These are phyloP conservation scores for Acrobasis consociella DNA, from an alignment of 2,888 invertebrate genomes.

Conservation along the genomic window DNA sequence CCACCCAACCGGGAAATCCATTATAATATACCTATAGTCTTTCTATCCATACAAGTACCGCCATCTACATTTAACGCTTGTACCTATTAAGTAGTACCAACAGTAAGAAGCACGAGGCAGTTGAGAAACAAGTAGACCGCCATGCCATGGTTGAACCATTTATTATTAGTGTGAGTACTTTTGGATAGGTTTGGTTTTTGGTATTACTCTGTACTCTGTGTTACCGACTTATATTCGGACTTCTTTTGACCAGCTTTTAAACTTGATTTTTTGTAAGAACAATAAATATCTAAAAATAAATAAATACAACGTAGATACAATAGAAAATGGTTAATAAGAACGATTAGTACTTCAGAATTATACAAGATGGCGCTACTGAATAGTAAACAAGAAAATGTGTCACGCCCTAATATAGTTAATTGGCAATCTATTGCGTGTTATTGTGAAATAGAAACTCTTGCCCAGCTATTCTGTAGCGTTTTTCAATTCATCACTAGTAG, in stretches of 20 bases:
- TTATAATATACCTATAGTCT: too few species aligned
- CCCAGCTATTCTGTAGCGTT: slow-evolving; percentile 44
- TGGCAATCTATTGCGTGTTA: slow-evolving; percentile 54
- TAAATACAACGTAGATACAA: not conserved
- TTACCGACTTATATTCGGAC: too few species aligned
- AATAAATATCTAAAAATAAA: not conserved
- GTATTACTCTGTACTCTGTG: too few species aligned
- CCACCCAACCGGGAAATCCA: too few species aligned
- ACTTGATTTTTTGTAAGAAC: not conserved
- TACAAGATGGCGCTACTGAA: slow-evolving; percentile 58
- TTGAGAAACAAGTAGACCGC: too few species aligned
- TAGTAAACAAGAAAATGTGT: slow-evolving; percentile 53
- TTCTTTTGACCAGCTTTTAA: too few species aligned
- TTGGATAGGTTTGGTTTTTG: too few species aligned
- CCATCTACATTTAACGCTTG: not conserved
- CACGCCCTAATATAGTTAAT: slow-evolving; percentile 68
- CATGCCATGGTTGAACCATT: not conserved
- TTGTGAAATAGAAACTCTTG: slow-evolving; percentile 74
- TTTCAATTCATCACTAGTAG: slow-evolving; percentile 68
- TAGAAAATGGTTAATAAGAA: not conserved
- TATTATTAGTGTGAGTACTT: too few species aligned
- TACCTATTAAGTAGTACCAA: not conserved
- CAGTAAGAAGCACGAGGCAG: not conserved
- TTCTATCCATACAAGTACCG: not conserved
- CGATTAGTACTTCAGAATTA: slow-evolving; percentile 21